A percentile compares a stretch with the other conserved stretches of the same genome.
phyloP scores from a whole-genome alignment of 2,797 vertebrate species.

The Gymnocypris eckloni region DNA sequence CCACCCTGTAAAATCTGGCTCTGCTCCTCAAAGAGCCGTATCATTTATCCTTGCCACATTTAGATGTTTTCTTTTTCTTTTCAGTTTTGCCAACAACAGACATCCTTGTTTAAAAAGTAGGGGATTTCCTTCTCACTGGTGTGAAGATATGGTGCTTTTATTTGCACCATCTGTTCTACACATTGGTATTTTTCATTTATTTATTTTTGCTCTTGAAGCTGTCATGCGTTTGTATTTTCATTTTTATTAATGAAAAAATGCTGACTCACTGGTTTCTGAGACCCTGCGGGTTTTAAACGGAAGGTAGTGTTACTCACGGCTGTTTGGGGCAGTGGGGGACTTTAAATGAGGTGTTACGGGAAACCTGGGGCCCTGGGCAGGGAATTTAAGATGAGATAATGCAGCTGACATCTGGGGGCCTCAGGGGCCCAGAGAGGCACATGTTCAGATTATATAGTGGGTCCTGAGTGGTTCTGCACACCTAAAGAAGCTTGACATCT shows the following conservation, averaged over 20 bases:
- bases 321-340: constrained; percentile 33
- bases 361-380: constrained; percentile 44
- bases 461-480: neutral
- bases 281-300: constrained; percentile 43
- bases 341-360: constrained; percentile 51
- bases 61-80: constrained; percentile 34
- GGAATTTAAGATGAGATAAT: constrained; percentile 50
- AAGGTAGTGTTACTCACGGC: constrained; percentile 50
- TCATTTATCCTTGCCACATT: constrained; percentile 56
- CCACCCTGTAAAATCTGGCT: constrained; percentile 47
- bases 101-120: constrained; percentile 44
- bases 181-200: neutral
- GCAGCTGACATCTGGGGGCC: constrained; percentile 29
- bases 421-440: constrained; percentile 13
- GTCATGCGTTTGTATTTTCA: constrained; percentile 60
- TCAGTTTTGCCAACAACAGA: neutral
- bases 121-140: constrained; percentile 36
- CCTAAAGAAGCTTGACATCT: constrained; percentile 8
- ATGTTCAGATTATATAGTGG: constrained; percentile 17
- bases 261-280: constrained; percentile 46
- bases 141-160: constrained; percentile 24
- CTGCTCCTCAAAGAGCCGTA: constrained; percentile 41
- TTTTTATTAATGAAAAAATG: constrained; percentile 34
- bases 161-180: constrained; percentile 22
- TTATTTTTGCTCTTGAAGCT: constrained; percentile 63